phyloP scores from a whole-genome alignment of 2,113 vertebrate genomes.

The Ceratotherium simum region DNA sequence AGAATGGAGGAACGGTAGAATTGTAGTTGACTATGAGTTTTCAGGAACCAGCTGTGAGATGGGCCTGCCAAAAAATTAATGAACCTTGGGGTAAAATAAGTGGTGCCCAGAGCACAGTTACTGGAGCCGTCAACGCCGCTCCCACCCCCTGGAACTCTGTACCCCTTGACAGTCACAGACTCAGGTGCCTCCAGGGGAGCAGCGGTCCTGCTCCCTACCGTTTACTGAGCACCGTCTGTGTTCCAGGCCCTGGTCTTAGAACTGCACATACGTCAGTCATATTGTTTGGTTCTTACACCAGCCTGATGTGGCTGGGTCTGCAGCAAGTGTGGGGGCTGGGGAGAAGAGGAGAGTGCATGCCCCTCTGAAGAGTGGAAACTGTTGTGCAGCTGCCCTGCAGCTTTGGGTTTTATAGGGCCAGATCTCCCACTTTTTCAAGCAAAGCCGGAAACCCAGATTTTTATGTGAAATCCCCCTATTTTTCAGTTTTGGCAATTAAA shows the following conservation, averaged over 20 bases:
- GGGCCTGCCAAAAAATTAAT: not conserved
- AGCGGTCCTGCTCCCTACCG: not conserved
- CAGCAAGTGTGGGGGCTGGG: not conserved
- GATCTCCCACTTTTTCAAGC: not conserved
- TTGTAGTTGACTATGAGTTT: not conserved
- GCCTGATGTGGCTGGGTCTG: not conserved
- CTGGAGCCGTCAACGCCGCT: not conserved
- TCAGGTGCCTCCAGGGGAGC: not conserved
- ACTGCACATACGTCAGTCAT: not conserved
- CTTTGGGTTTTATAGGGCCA: not conserved
- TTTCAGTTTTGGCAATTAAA: not conserved
- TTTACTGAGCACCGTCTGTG: not conserved
- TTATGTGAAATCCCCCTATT: not conserved
- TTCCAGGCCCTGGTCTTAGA: not conserved
- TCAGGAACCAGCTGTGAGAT: not conserved
- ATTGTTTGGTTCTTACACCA: not conserved
- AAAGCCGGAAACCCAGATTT: not conserved
- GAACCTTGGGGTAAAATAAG: not conserved
- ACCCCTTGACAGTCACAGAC: not conserved
- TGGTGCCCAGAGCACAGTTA: not conserved
- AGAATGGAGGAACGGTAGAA: not conserved
- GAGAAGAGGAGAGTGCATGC: not conserved
- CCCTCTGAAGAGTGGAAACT: not conserved
- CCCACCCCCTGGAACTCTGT: not conserved
- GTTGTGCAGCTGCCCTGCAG: not conserved